Evolutionary conservation across 2,113 vertebrate species (phyloP).

Genomic region (Sus scrofa): T2T-Sscrofa CM000820.6:101874001-101874500

Average conservation of each 20-base stretch:
- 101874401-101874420: not conserved
- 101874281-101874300: conserved; percentile 29
- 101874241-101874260: not conserved
- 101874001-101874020: not conserved
- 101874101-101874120: not conserved
- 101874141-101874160: not conserved
- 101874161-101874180: not conserved
- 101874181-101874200: not conserved
- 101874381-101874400: not conserved
- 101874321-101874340: not conserved
- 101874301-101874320: not conserved
- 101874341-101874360: not conserved
- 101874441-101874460: not conserved
- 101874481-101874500: not conserved
- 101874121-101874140: not conserved
- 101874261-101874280: not conserved
- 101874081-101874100: too few relatives aligned
- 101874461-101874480: not conserved
- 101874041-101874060: too few relatives aligned
- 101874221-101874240: conserved; percentile 35
- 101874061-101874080: too few relatives aligned
- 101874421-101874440: not conserved
- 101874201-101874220: not conserved
- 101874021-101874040: not conserved
- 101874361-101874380: not conserved